Evolutionary conservation across 1,140 invertebrate genomes (phyloP).

Genomic region (Chironomus striatipennis): DNA sequence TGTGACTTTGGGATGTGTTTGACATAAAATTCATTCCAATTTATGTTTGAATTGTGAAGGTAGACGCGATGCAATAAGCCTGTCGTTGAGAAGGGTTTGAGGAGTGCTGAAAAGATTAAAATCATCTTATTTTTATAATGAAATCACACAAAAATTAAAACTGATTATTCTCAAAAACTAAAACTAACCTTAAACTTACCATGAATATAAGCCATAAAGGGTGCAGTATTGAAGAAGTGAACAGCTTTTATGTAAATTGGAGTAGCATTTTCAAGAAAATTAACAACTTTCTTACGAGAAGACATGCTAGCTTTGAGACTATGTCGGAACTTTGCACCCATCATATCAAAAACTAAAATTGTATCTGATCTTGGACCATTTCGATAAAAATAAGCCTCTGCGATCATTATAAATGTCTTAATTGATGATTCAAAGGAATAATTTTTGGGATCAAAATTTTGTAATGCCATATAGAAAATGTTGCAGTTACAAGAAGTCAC

Average conservation of each 20-base stretch:
- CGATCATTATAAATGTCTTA: constrained; percentile 26
- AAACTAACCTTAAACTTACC: neutral
- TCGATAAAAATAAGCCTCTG: constrained; percentile 43
- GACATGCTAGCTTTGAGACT: constrained; percentile 44
- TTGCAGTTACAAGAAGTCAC: neutral
- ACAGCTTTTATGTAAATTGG: constrained; percentile 33
- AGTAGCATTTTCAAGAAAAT: constrained; percentile 45
- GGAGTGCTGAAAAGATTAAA: neutral
- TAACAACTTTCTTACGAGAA: constrained; percentile 39
- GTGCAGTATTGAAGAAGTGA: constrained; percentile 53
- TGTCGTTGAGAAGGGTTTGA: neutral
- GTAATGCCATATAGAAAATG: neutral
- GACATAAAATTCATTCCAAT: constrained; percentile 40
- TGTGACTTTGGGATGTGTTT: constrained; percentile 40
- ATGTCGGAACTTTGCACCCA: constrained; percentile 48
- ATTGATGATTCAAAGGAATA: constrained; percentile 24
- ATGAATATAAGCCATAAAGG: constrained; percentile 53
- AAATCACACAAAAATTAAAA: neutral
- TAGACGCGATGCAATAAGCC: constrained; percentile 37
- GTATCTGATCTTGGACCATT: constrained; percentile 47
- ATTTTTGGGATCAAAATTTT: neutral
- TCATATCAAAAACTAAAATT: constrained; percentile 56
- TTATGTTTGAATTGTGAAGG: constrained; percentile 36
- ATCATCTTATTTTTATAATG: neutral
- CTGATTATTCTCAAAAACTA: too few relatives aligned